Conservation (phyloP, 2,888 invertebrate species). For the Pollenia angustigena region DNA sequence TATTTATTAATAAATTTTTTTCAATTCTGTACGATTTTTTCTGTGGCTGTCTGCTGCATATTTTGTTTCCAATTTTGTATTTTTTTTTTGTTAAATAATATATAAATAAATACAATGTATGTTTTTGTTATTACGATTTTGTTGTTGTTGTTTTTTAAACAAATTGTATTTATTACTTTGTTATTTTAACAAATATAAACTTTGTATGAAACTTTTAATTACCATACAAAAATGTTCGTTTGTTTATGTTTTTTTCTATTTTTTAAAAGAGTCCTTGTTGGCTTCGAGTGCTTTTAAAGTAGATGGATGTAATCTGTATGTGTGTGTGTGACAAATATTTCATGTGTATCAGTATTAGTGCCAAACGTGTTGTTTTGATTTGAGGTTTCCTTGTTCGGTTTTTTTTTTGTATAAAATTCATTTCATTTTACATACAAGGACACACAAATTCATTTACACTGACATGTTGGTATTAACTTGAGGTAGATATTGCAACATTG, state of each 20-base stretch:
- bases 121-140: slow-evolving; percentile 1
- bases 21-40: slow-evolving; percentile 8
- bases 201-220: slow-evolving; percentile 70
- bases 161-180: slow-evolving; percentile 67
- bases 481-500: slow-evolving; percentile 69
- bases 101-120: slow-evolving; percentile 46
- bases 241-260: background rate
- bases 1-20: slow-evolving; percentile 50
- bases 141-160: slow-evolving; percentile 13
- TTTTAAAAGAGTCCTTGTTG: slow-evolving; percentile 55
- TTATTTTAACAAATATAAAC: slow-evolving; percentile 65
- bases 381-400: slow-evolving; percentile 33
- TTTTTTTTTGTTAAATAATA: slow-evolving; percentile 28
- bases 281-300: slow-evolving; percentile 40
- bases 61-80: background rate
- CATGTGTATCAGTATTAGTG: slow-evolving; percentile 7
- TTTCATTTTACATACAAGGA: background rate
- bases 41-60: background rate
- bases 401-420: background rate
- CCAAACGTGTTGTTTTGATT: slow-evolving; percentile 58
- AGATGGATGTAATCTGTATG: slow-evolving; percentile 19
- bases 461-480: slow-evolving; percentile 74
- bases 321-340: slow-evolving; percentile 23
- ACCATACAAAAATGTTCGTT: slow-evolving; percentile 45
- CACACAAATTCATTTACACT: slow-evolving; percentile 31